These are phyloP conservation scores for Orius insidiosus DNA, from an alignment of 1,140 invertebrate genomes.

Conservation along the genomic window DNA sequence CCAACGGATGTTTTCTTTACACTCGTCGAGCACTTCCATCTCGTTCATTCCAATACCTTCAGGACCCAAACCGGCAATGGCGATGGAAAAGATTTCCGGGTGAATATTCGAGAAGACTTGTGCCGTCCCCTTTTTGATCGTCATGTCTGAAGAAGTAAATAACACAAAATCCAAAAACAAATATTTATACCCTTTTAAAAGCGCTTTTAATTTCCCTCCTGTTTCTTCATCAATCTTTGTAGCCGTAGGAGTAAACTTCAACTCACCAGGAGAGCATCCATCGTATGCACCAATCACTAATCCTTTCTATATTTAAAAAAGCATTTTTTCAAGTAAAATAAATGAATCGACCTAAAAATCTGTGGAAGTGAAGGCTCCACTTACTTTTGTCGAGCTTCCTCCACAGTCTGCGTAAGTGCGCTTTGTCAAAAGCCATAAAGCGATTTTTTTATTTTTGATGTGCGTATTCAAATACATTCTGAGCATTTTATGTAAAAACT, in stretches of 20 bases:
- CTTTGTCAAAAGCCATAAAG: too few relatives aligned
- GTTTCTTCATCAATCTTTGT: constrained; percentile 6
- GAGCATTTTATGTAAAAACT: too few relatives aligned
- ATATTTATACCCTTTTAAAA: constrained; percentile 10
- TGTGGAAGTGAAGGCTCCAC: too few relatives aligned
- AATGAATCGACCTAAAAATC: too few relatives aligned
- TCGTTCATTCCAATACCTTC: constrained; percentile 41
- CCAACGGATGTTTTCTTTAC: constrained; percentile 42
- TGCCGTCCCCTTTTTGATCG: constrained; percentile 4
- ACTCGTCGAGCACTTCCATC: constrained; percentile 47
- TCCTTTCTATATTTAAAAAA: constrained; percentile 11
- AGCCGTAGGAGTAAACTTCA: constrained; percentile 1
- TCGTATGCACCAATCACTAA: constrained; percentile 10
- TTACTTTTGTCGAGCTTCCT: too few relatives aligned
- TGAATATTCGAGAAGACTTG: constrained; percentile 42
- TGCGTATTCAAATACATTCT: too few relatives aligned
- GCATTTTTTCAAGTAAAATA: too few relatives aligned
- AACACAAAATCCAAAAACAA: too few relatives aligned
- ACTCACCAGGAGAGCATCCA: not conserved
- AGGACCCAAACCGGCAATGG: constrained; percentile 47
- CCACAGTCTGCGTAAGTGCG: too few relatives aligned
- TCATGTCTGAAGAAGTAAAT: not conserved
- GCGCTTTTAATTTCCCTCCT: constrained; percentile 6
- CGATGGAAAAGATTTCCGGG: constrained; percentile 39
- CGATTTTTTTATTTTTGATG: too few relatives aligned